These are phyloP conservation scores for Agriopis aurantiaria DNA, from an alignment of 2,888 invertebrate species.

Conservation along the genomic window DNA sequence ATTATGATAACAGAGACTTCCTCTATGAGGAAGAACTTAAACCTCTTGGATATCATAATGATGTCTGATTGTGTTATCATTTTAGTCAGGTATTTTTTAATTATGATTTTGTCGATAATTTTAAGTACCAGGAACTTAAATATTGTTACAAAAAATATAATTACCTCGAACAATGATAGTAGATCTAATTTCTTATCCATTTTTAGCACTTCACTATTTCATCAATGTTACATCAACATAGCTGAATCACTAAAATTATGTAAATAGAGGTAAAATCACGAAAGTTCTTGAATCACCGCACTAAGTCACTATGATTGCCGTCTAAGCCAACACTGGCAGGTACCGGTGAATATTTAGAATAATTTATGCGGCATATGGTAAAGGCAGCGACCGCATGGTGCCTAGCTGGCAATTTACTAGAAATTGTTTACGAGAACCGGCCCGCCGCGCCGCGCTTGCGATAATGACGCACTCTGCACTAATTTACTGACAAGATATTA, in stretches of 20 bases:
- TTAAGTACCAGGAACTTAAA: neutral
- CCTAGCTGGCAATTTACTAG: slow-evolving; percentile 76
- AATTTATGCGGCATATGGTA: slow-evolving; percentile 73
- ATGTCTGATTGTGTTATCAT: neutral
- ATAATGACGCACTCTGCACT: slow-evolving; percentile 50
- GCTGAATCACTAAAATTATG: slow-evolving; percentile 60
- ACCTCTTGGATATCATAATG: neutral
- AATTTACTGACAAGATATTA: slow-evolving; percentile 51
- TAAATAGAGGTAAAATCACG: slow-evolving; percentile 49
- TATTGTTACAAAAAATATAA: slow-evolving; percentile 3
- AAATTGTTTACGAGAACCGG: slow-evolving; percentile 71
- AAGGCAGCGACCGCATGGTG: slow-evolving; percentile 80
- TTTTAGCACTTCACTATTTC: slow-evolving; percentile 56
- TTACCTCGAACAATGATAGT: slow-evolving; percentile 83
- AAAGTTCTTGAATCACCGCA: slow-evolving; percentile 53
- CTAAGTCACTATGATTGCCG: slow-evolving; percentile 51
- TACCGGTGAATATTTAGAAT: slow-evolving; percentile 55
- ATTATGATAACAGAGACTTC: neutral
- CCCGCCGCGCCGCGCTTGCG: slow-evolving; percentile 52
- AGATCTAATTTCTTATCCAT: slow-evolving; percentile 85
- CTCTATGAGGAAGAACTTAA: neutral
- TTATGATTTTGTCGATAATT: neutral
- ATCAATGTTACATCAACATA: slow-evolving; percentile 67
- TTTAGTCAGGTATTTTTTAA: neutral
- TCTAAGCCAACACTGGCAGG: slow-evolving; percentile 44